Evolutionary conservation across 2,888 invertebrate species (phyloP).

Genomic region (Epinotia brunnichana): DNA sequence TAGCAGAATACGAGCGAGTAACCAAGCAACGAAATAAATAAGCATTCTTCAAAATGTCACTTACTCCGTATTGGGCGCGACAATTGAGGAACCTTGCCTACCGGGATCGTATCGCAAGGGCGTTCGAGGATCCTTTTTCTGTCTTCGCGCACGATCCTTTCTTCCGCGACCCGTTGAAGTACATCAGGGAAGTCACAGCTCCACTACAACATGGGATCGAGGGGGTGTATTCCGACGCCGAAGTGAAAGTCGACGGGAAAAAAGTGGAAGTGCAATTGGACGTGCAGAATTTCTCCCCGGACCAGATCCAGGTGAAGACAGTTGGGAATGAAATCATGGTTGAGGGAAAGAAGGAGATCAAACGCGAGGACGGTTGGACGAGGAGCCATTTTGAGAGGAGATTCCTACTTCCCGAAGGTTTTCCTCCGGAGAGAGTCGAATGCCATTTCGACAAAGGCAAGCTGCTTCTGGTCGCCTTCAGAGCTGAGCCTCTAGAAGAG

Average conservation of each 20-base stretch:
- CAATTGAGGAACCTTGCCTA: slow-evolving; percentile 70
- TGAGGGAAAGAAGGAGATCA: slow-evolving; percentile 92
- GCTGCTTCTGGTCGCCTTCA: slow-evolving; percentile 87
- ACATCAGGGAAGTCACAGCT: slow-evolving; percentile 59
- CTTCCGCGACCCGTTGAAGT: slow-evolving; percentile 73
- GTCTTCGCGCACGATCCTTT: slow-evolving; percentile 71
- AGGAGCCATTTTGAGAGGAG: slow-evolving; percentile 90
- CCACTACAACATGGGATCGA: slow-evolving; percentile 69
- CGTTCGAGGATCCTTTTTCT: slow-evolving; percentile 69
- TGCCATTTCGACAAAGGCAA: slow-evolving; percentile 91
- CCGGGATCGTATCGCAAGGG: slow-evolving; percentile 67
- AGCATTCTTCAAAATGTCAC: slow-evolving; percentile 66
- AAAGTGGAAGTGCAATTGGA: slow-evolving; percentile 89
- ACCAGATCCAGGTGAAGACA: slow-evolving; percentile 91
- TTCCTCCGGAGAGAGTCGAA: slow-evolving; percentile 88
- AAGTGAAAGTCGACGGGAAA: slow-evolving; percentile 85
- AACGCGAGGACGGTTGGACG: slow-evolving; percentile 89
- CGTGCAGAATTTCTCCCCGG: slow-evolving; percentile 90
- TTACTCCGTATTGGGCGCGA: slow-evolving; percentile 75
- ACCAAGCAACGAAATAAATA: slow-evolving; percentile 43
- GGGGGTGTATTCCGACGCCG: slow-evolving; percentile 82
- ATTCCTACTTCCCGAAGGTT: slow-evolving; percentile 89
- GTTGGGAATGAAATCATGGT: slow-evolving; percentile 88
- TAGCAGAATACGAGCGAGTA: slow-evolving; percentile 46
- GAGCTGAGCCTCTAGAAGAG: slow-evolving; percentile 69